Conservation (phyloP, 2,113 vertebrate genomes). For the Cervus canadensis region DNA sequence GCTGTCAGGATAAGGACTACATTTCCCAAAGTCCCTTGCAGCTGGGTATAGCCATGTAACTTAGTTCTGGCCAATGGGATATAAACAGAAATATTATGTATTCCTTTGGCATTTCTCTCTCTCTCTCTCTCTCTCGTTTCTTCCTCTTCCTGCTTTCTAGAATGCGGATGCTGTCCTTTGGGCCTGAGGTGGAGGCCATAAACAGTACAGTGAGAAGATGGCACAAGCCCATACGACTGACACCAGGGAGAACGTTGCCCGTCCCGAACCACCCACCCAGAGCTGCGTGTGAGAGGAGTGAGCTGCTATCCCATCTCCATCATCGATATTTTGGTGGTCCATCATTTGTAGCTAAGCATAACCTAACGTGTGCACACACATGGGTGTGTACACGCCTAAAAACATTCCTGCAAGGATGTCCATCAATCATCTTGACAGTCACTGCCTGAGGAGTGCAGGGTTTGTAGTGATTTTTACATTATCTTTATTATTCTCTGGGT, state of each 20-base stretch:
- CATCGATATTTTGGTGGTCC: background rate
- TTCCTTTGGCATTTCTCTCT: background rate
- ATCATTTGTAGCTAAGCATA: background rate
- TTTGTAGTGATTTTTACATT: background rate
- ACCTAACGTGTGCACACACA: accelerated
- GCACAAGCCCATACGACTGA: too few relatives aligned
- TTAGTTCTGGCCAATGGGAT: background rate
- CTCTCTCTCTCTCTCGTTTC: too few relatives aligned
- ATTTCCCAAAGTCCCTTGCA: conserved; percentile 32
- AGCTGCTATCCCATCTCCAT: background rate
- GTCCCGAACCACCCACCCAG: background rate
- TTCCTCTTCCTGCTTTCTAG: background rate
- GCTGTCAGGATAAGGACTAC: background rate
- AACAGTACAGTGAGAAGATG: background rate
- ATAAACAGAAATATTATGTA: background rate
- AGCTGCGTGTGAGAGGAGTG: background rate
- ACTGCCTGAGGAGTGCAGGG: background rate
- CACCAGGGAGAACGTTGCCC: background rate
- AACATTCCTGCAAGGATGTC: background rate
- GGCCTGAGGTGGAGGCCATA: background rate
- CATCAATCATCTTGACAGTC: background rate
- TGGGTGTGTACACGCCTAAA: background rate
- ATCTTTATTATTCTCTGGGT: background rate
- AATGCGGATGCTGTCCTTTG: background rate
- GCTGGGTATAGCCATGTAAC: background rate